These are phyloP conservation scores for Fulica atra DNA, from an alignment of 2,113 vertebrate genomes.

Conservation along the genomic window DNA sequence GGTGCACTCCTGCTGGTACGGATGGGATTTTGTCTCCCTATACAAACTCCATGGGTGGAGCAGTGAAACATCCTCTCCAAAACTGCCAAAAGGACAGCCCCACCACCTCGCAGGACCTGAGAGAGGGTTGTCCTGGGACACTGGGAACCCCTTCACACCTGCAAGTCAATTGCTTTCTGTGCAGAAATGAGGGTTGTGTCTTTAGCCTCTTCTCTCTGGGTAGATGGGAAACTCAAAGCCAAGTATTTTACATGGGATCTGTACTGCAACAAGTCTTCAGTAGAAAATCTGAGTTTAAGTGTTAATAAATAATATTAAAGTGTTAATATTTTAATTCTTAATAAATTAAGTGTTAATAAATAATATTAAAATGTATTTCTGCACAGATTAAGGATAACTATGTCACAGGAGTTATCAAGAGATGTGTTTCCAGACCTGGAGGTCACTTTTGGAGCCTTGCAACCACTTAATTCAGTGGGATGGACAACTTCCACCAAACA, in stretches of 20 bases:
- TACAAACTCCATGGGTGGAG: constrained; percentile 53
- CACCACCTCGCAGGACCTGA: constrained; percentile 58
- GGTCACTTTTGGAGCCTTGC: background rate
- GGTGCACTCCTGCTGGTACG: background rate
- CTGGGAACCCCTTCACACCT: constrained; percentile 64
- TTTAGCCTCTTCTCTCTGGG: constrained; percentile 68
- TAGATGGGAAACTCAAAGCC: constrained; percentile 74
- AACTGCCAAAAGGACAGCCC: constrained; percentile 50
- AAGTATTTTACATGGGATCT: constrained; percentile 10
- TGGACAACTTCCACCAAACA: background rate
- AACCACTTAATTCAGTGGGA: background rate
- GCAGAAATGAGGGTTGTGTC: constrained; percentile 63
- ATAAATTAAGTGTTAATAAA: background rate
- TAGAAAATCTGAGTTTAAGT: background rate
- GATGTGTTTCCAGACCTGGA: background rate
- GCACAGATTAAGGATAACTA: background rate
- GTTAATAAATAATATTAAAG: background rate
- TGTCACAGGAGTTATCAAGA: background rate
- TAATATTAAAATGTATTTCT: background rate
- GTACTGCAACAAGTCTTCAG: background rate
- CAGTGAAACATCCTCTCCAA: constrained; percentile 66
- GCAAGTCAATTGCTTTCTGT: constrained; percentile 63
- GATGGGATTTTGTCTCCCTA: background rate
- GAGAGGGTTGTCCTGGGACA: constrained; percentile 18
- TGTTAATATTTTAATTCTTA: background rate